Evolutionary conservation across 2,797 vertebrate species (phyloP).

Genomic region (Trichosurus vulpecula): DNA sequence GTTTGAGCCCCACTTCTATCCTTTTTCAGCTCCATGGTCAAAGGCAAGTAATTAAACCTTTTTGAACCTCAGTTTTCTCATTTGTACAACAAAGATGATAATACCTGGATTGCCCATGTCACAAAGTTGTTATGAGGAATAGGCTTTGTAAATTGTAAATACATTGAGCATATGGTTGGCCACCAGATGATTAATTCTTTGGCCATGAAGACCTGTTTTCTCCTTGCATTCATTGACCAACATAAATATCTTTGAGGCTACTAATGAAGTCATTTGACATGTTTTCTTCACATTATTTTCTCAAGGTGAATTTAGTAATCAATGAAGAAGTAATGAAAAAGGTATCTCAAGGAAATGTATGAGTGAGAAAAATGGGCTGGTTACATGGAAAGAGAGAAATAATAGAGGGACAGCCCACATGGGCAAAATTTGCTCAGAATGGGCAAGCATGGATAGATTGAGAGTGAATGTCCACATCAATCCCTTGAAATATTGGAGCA

Average conservation of each 20-base stretch:
- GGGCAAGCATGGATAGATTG: neutral
- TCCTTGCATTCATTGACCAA: constrained; percentile 9
- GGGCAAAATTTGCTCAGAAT: neutral
- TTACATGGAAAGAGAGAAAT: neutral
- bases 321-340: neutral
- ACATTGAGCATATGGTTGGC: neutral
- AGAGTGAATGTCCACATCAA: neutral
- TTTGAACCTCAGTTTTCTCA: neutral
- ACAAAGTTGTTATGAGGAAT: neutral
- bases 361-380: neutral
- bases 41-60: neutral
- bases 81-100: neutral
- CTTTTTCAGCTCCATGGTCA: neutral
- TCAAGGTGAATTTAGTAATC: neutral
- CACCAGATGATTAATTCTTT: neutral
- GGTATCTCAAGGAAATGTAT: neutral
- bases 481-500: neutral
- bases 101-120: neutral
- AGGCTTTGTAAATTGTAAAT: neutral
- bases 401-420: neutral
- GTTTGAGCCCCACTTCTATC: neutral
- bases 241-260: constrained; percentile 13
- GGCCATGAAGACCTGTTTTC: neutral
- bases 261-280: neutral
- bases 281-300: neutral